Evolutionary conservation across 2,888 invertebrate genomes (phyloP), one percentile per base, ranked within the genome.

Genomic region (Aradus depressus): DNA sequence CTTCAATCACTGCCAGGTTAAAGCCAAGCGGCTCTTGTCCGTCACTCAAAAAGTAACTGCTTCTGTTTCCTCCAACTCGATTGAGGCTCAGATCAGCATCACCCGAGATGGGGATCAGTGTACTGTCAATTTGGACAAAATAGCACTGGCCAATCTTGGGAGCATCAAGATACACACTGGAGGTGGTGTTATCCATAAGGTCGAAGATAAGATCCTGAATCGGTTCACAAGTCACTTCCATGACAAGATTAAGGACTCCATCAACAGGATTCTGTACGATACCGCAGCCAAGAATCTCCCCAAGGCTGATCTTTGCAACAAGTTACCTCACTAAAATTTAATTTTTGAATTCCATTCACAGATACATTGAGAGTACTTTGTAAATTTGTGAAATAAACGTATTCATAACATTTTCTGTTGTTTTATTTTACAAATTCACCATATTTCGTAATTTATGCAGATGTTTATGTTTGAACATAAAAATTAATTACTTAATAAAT

Each of bases 161-260:
- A 44, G 35, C n/a, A 52, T 56, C 28, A 54, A 45, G 2, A 23
- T 56, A 22, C 42, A 52, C 34, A 56, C 56, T 6, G 56, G 56
- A 10, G 56, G 56, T 18, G 54, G 56, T 6, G 41, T 56, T 18
- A 26, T 56, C 31, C 53, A 56, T 48, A 56, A 44, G 28, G 48
- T 54, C 18, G 47, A 47, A 37, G 53, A 56, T 31, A 54, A 53
- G 31, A 44, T 56, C 18, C 22, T 56, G 21, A 38, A 54, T 39
- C 21, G 21, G 23, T 31, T 51, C n/a, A 44, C 43, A 22, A 44
- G 39, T 8, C 50, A 52, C 31, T 42, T 54, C 26, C 51, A 53
- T 26, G 52, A 44, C 19, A 37, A 49, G n/a, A 25, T 52, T 6
- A 43, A 38, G 8, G 23, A 42, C 21, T 16, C 26, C 5, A 34